Evolutionary conservation across 1,140 invertebrate genomes (phyloP), one percentile per base, ranked within the genome.

Genomic region (Drosophila sucinea): DNA sequence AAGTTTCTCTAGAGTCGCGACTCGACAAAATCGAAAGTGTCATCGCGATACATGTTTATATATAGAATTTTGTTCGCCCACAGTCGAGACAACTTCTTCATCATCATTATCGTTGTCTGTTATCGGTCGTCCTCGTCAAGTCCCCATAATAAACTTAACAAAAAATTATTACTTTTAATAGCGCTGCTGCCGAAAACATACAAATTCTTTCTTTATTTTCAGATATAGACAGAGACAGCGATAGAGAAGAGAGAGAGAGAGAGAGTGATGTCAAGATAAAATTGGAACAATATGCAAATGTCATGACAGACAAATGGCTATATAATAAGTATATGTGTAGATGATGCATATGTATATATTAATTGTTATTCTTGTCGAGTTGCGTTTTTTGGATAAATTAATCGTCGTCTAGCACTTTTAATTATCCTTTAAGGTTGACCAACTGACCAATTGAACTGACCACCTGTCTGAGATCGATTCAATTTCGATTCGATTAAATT

Each of bases 261-360:
- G 29, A 8, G 68, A 76, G 62, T 76, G 76, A 51, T 70, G 51
- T 66, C 69, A 78, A 77, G 81, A 84, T 73, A 84, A 85, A 84
- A 85, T 85, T 84, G 81, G 77, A 85, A 83, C 81, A 85, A 84
- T 84, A 80, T 84, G 73, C 73, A 77, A 81, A 81, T 67, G 77
- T 74, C 77, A 66, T 41, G 77, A 41, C 78, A 72, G 78, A 72
- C 72, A 80, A 80, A 76, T 65, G 67, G 44, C 11, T 56, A 51
- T 61, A 60, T 47, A 76, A 44, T n/a, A 56, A 54, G 29, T 38
- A 57, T 10, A 23, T 40, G 41, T 69, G 27, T 64, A 25, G 30
- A 38, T 29, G 23, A 10, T 32, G 55, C 10, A 41, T 40, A 35
- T 3, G 32, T 55, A 66, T 60, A 32, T 60, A 51, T 64, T 17